Evolutionary conservation across 2,888 invertebrate species (phyloP), one percentile per base, ranked within the genome.

Genomic region (Glyphotaelius pellucidus): DNA sequence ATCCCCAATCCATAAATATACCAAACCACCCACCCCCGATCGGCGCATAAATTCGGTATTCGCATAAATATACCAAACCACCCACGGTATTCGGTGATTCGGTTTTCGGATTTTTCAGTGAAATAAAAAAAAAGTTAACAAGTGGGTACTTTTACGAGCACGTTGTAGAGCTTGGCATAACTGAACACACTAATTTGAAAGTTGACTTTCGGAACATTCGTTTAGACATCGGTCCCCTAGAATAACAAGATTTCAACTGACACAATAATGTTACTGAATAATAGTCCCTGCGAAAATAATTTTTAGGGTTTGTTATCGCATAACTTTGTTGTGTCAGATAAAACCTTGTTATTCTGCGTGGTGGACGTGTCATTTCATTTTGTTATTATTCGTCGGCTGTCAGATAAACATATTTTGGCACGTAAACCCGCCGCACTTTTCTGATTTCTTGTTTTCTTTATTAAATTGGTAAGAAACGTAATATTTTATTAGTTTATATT

Each of bases 351-450:
- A 19, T 52, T 52, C 52, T 52, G 5, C 4, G 15, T 15, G 15
- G 52, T 19, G 19, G 52, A 86, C 42, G n/a, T 87, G 87, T 87
- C 87, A 87, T 31, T 42, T 87, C 14, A 30, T 47, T 30, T 87
- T 86, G 86, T 87, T 87, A 4, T 87, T 52, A 52, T 87, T 87
- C 31, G 52, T 47, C 52, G 87, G 52, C 87, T 87, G 87, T 87
- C 87, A 87, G 67, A 86, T 42, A 86, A 85, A 67, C 87, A 9
- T 47, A 52, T 7, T 31, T 30, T 87, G 87, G 87, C 87, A 87
- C 87, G n/a, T 52, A 14, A 52, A 67, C 15, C 14, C 47, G 7
- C 38, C 35, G 15, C 19, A 67, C 9, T 47, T 31, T 19, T 9
- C 31, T 12, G 25, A 67, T 87, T 87, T 87, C 47, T 87, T 87